A percentile compares a stretch with the other conserved stretches of the same genome.
Conservation (phyloP, 2,888 invertebrate genomes). For the Graphium colonna region DNA sequence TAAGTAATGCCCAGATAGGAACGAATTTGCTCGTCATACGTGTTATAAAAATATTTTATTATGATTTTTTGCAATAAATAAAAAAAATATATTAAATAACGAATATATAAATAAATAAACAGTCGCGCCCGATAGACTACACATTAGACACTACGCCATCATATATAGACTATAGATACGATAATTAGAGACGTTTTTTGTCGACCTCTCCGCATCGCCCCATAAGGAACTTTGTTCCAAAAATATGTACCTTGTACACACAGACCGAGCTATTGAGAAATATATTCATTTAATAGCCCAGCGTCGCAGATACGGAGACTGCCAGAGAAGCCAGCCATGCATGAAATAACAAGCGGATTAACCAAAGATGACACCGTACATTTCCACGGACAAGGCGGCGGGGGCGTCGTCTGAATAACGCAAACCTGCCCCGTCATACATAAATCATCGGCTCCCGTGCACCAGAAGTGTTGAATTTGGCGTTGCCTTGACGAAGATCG, state of each 20-base stretch:
- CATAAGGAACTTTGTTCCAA: too few relatives aligned
- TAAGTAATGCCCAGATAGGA: too few relatives aligned
- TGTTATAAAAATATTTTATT: too few relatives aligned
- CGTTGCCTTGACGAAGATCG: slow-evolving; percentile 42
- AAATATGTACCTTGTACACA: not conserved
- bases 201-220: too few relatives aligned
- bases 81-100: too few relatives aligned
- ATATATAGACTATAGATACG: too few relatives aligned
- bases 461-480: slow-evolving; percentile 67
- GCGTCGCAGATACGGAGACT: not conserved
- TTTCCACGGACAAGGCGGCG: slow-evolving; percentile 47
- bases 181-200: too few relatives aligned
- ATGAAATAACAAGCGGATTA: slow-evolving; percentile 71
- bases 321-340: slow-evolving; percentile 39
- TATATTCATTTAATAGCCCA: not conserved
- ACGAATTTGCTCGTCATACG: too few relatives aligned
- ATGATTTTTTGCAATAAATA: too few relatives aligned
- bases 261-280: not conserved
- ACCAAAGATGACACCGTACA: slow-evolving; percentile 63
- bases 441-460: slow-evolving; percentile 60
- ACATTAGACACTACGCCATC: too few relatives aligned
- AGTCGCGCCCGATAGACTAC: too few relatives aligned
- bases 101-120: too few relatives aligned
- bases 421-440: slow-evolving; percentile 63
- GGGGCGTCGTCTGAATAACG: slow-evolving; percentile 34